Evolutionary conservation across 2,113 vertebrate species (phyloP), one percentile per base, ranked within the genome.

Genomic region (Ranitomeya imitator): DNA sequence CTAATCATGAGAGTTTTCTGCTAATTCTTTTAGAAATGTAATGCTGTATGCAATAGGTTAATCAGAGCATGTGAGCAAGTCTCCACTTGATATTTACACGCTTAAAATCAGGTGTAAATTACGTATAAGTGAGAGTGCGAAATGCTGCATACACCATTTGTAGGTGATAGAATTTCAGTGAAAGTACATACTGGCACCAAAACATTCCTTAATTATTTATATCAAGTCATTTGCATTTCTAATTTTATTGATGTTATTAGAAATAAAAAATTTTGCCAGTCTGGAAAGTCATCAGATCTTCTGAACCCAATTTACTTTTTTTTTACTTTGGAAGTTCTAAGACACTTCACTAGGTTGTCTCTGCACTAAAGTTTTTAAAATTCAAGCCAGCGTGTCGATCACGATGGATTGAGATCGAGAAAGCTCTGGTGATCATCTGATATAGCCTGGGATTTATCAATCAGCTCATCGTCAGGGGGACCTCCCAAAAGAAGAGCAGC

Each of bases 151-250:
- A 87, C 74, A 31, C 83, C 11, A 78, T 69, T 31, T 61, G 61
- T 26, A 84, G 89, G 87, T 88, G 89, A 86, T n/a, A 90, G 86
- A 89, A 87, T 80, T 90, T 89, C 83, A 84, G 88, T 45, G 80
- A 86, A 90, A 85, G 84, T 69, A 79, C 74, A 69, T 37, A 14
- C 82, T 60, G 57, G 59, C 79, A 61, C 74, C 65, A 86, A 73
- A 84, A 67, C 65, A n/a, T 79, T 71, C 54, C 55, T 81, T 85
- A 90, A 90, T 90, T 89, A 91, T 89, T 89, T 86, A 91, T 26
- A 57, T 14, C 78, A 23, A 79, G 78, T 59, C 55, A 26, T 60
- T 80, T 60, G n/a, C 78, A 31, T 26, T 59, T 80, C n/a, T 80
- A 57, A 80, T 80, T 80, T 80, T 80, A 80, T 23, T 79, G 14